Conservation (phyloP, 2,113 vertebrate species). For the Eptatretus burgeri region DNA sequence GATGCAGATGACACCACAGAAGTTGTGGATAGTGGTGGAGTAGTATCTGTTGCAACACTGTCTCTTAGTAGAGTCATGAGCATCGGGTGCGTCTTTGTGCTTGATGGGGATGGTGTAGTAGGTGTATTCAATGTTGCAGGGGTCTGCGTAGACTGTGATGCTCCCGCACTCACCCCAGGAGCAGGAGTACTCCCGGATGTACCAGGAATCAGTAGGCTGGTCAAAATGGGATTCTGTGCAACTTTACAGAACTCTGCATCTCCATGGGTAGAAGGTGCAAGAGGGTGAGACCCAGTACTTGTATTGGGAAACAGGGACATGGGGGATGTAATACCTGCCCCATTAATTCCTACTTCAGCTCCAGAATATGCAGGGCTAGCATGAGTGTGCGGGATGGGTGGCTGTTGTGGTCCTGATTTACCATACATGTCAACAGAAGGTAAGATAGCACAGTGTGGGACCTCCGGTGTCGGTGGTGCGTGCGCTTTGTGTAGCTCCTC, state of each 20-base stretch:
- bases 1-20: constrained; percentile 13
- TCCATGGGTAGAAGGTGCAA: not conserved
- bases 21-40: constrained; percentile 73
- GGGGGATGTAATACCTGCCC: not conserved
- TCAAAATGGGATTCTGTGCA: constrained; percentile 90
- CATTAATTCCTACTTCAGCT: not conserved
- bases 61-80: constrained; percentile 95
- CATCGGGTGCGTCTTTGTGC: constrained; percentile 98
- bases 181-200: not conserved
- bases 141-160: constrained; percentile 46
- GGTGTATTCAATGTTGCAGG: constrained; percentile 41
- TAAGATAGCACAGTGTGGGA: not conserved
- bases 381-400: no score
- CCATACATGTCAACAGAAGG: no score
- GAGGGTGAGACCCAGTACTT: no score
- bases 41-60: constrained; percentile 81
- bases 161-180: not conserved
- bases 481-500: not conserved
- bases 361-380: not conserved
- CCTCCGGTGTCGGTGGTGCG: not conserved
- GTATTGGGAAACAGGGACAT: not conserved
- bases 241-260: constrained; percentile 69
- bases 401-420: not conserved
- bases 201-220: constrained; percentile 34
- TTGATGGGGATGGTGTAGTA: constrained; percentile 68